Percentiles rank a stretch among this genome's conserved stretches.
Conservation (phyloP, 2,888 invertebrate species). For the Sycophila texana region DNA sequence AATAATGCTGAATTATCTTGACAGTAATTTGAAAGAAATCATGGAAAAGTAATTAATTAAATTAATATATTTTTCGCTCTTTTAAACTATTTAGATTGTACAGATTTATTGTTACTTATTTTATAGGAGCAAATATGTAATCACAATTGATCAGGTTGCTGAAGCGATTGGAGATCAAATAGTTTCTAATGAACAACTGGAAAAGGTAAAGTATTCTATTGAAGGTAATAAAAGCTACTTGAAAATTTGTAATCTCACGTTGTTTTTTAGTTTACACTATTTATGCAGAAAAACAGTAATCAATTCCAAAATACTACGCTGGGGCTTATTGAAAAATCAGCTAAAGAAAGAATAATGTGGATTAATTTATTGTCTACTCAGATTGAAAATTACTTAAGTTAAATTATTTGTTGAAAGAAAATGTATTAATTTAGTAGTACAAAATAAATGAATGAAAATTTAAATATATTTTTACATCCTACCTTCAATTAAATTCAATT, state of each 20-base stretch:
- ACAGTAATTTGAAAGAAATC: conserved; percentile 61
- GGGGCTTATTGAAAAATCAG: conserved; percentile 50
- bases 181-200: conserved; percentile 59
- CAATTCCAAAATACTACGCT: conserved; percentile 56
- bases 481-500: too few relatives aligned
- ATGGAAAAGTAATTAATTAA: conserved; percentile 57
- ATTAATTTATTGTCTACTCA: conserved; percentile 47
- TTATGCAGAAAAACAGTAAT: conserved; percentile 58
- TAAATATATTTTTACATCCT: too few relatives aligned
- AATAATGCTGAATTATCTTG: conserved; percentile 61
- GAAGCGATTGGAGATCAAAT: conserved; percentile 60
- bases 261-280: conserved; percentile 59
- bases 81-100: background rate
- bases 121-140: too few relatives aligned
- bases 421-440: background rate
- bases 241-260: background rate
- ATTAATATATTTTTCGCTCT: background rate
- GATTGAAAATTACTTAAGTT: conserved; percentile 29
- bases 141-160: too few relatives aligned
- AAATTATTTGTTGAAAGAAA: background rate
- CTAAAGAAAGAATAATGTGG: conserved; percentile 62
- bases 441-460: too few relatives aligned
- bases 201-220: conserved; percentile 60
- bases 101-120: too few relatives aligned
- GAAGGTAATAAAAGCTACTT: background rate